phyloP scores from a whole-genome alignment of 2,797 vertebrate genomes.

The Urophycis tenuis region DNA sequence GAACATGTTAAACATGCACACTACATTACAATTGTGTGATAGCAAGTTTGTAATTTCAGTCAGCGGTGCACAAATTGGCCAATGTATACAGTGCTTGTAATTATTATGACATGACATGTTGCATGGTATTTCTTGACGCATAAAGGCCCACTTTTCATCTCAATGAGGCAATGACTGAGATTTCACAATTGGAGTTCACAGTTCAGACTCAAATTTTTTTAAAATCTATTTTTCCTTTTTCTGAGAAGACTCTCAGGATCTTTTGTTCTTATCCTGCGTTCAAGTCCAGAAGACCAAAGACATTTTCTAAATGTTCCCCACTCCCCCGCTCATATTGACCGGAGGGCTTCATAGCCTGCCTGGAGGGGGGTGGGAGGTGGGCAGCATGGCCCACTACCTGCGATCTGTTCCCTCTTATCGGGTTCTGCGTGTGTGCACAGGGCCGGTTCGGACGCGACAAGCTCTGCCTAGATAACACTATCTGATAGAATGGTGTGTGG shows the following conservation, averaged over 20 bases:
- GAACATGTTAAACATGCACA: neutral
- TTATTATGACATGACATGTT: neutral
- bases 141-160: no score
- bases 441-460: slow-evolving; percentile 44
- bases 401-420: slow-evolving; percentile 53
- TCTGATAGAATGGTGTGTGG: slow-evolving; percentile 47
- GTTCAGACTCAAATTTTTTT: no score
- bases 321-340: neutral
- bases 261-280: neutral
- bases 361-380: slow-evolving; percentile 7
- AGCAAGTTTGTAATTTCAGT: neutral
- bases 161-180: no score
- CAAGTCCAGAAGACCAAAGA: neutral
- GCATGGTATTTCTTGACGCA: neutral
- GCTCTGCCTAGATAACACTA: slow-evolving; percentile 43
- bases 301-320: neutral
- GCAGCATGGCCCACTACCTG: slow-evolving; percentile 48
- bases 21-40: neutral
- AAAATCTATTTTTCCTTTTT: neutral
- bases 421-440: slow-evolving; percentile 41
- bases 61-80: neutral
- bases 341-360: neutral
- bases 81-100: neutral
- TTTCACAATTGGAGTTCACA: no score
- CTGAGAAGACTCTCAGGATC: no score